A percentile compares a stretch with the other conserved stretches of the same genome.
These are phyloP conservation scores for Numida meleagris DNA, from an alignment of 2,113 vertebrate genomes.

Conservation along the genomic window DNA sequence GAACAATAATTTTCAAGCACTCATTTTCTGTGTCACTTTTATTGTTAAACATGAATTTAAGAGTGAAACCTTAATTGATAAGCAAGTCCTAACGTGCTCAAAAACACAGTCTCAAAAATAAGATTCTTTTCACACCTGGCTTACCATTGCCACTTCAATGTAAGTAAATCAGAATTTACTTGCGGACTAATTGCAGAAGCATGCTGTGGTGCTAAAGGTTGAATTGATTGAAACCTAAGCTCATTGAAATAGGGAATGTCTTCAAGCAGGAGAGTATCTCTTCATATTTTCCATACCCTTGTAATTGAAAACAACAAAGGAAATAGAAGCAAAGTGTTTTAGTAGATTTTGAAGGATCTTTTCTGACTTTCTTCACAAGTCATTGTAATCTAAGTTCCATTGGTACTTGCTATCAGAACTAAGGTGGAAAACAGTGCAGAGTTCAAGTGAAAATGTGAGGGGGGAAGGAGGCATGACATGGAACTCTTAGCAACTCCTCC, in stretches of 20 bases:
- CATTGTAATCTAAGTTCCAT: not conserved
- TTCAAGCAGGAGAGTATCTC: not conserved
- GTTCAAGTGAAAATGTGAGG: not conserved
- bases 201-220: not conserved
- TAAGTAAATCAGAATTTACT: not conserved
- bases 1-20: not conserved
- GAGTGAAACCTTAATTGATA: not conserved
- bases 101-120: not conserved
- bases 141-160: slow-evolving; percentile 13
- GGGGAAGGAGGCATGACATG: not conserved
- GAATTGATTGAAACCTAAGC: not conserved
- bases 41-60: not conserved
- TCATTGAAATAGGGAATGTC: not conserved
- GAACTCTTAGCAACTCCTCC: not conserved
- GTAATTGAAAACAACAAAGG: not conserved
- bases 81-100: not conserved
- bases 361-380: not conserved
- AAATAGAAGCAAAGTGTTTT: not conserved
- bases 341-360: not conserved
- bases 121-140: not conserved
- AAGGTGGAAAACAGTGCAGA: not conserved
- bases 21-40: not conserved
- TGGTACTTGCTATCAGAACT: not conserved
- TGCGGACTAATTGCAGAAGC: not conserved
- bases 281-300: not conserved